A percentile compares a stretch with the other conserved stretches of the same genome.
phyloP scores from a whole-genome alignment of 2,797 vertebrate species.

The Poeciliopsis presidionis region DNA sequence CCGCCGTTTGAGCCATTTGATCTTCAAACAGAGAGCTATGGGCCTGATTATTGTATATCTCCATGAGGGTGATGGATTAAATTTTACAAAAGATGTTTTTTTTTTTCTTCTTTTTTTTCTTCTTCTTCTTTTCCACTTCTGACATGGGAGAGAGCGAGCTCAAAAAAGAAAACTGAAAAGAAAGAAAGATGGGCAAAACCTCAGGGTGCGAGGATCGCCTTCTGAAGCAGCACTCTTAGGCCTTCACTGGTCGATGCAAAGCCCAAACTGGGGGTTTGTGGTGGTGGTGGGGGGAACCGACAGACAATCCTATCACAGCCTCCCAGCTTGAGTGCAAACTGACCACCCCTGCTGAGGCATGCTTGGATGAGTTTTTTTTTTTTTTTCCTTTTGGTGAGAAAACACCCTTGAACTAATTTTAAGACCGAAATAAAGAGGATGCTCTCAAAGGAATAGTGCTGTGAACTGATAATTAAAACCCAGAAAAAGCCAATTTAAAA shows the following conservation, averaged over 20 bases:
- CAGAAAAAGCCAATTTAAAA: constrained; percentile 26
- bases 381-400: constrained; percentile 22
- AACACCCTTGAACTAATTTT: constrained; percentile 42
- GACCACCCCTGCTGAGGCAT: constrained; percentile 66
- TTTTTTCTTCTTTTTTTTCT: background rate
- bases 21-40: constrained; percentile 57
- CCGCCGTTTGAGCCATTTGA: constrained; percentile 48
- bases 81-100: constrained; percentile 47
- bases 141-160: constrained; percentile 38
- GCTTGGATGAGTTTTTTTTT: constrained; percentile 43
- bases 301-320: constrained; percentile 68
- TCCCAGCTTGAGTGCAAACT: constrained; percentile 62
- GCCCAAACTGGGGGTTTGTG: constrained; percentile 27
- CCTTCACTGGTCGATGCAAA: constrained; percentile 45
- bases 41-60: constrained; percentile 51
- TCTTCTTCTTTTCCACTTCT: constrained; percentile 13
- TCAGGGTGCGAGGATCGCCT: constrained; percentile 31
- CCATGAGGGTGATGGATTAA: constrained; percentile 43
- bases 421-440: constrained; percentile 39
- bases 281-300: background rate
- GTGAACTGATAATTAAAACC: constrained; percentile 20
- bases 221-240: constrained; percentile 44
- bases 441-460: constrained; percentile 27
- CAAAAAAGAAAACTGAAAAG: constrained; percentile 14
- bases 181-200: constrained; percentile 26